Evolutionary conservation across 2,888 invertebrate genomes (phyloP), one percentile per base, ranked within the genome.

Genomic region (Laspeyria flexula): DNA sequence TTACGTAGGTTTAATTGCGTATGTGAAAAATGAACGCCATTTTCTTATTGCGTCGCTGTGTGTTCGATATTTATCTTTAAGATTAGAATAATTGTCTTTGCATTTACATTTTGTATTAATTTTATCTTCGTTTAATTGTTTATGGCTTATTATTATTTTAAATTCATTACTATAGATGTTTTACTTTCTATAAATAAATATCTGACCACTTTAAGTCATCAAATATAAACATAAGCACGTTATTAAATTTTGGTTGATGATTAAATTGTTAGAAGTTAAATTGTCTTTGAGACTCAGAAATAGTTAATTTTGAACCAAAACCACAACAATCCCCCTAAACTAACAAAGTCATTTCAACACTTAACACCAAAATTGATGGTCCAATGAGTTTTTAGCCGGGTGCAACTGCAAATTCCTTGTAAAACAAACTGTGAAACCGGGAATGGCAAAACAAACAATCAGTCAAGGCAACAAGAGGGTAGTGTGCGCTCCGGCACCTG

Each of bases 381-480:
- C 51, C 41, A 31, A 47, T 58, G 55, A 67, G 60, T 65, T 72
- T 72, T 73, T 71, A 60, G 68, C 67, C 52, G 43, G 60, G 56
- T 77, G 79, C 81, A 80, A 79, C 76, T 79, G 77, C 74, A 79
- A 84, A 85, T 79, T 77, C 73, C 71, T 60, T 60, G 65, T 70
- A 77, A 81, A 84, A 79, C 81, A 78, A 79, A 70, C 73, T 61
- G 70, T 71, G 62, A 71, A 72, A 73, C 75, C 68, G 72, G 65
- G 59, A 61, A 60, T 67, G 46, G 73, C 74, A 77, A 81, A 84
- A 83, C 84, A 88, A 87, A 86, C 85, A 83, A 88, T 90, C 81
- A 83, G 84, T 88, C 88, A 88, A 78, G 80, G 41, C 61, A 61
- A 60, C 58, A 60, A 58, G 52, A 61, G 57, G 72, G 71, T 73